A percentile compares a stretch with the other conserved stretches of the same genome.
Conservation (phyloP, 2,888 invertebrate genomes). For the Automeris io region DNA sequence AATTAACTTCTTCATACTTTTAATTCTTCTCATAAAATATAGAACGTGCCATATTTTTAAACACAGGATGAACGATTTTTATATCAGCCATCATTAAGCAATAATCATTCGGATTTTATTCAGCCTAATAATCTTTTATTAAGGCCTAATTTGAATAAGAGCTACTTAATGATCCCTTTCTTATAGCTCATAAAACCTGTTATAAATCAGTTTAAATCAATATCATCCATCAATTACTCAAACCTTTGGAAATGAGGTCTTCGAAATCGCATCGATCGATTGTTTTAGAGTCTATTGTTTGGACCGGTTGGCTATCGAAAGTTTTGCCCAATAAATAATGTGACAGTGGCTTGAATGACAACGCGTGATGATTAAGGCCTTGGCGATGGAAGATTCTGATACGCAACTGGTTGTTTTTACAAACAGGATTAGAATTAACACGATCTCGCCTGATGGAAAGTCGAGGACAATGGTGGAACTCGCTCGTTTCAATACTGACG, state of each 20-base stretch:
- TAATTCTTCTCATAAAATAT: too few species aligned
- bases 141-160: too few species aligned
- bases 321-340: conserved; percentile 4
- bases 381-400: conserved; percentile 14
- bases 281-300: conserved; percentile 14
- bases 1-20: too few species aligned
- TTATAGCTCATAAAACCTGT: not conserved
- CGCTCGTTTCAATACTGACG: too few species aligned
- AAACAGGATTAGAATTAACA: too few species aligned
- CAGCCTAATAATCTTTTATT: too few species aligned
- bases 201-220: not conserved
- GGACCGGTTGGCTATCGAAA: conserved; percentile 13
- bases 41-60: too few species aligned
- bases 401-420: not conserved
- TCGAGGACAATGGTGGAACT: too few species aligned
- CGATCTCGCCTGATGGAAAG: too few species aligned
- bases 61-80: too few species aligned
- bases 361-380: conserved; percentile 32
- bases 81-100: too few species aligned
- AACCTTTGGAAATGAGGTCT: conserved; percentile 1
- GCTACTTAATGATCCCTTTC: not conserved
- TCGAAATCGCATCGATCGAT: conserved; percentile 11
- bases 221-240: conserved; percentile 1
- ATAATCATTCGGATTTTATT: too few species aligned
- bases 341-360: conserved; percentile 14